Percentiles rank a stretch among this genome's conserved stretches.
Conservation (phyloP, 2,888 invertebrate species). For the Thecocarcelia acutangulata region DNA sequence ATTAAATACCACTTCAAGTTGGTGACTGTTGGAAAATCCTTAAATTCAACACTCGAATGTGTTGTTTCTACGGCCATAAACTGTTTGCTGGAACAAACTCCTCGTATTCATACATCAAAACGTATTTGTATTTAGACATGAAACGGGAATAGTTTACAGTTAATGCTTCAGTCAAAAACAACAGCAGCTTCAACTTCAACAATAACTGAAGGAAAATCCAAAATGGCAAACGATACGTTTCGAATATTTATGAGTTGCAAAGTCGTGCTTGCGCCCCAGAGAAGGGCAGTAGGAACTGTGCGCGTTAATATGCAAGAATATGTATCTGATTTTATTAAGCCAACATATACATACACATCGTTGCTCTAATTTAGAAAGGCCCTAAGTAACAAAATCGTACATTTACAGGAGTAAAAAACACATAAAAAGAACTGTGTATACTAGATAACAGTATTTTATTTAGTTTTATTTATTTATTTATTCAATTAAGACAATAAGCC, state of each 20-base stretch:
- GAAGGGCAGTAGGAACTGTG: no score
- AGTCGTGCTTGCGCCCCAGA: slow-evolving; percentile 74
- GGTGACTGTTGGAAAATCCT: slow-evolving; percentile 59
- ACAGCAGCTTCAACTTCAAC: slow-evolving; percentile 9
- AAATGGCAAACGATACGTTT: slow-evolving; percentile 60
- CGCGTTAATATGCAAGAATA: no score
- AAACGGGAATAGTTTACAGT: slow-evolving; percentile 60
- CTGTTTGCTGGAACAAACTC: slow-evolving; percentile 1
- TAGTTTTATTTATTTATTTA: no score
- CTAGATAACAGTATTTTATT: no score
- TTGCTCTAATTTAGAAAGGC: no score
- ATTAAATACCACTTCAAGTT: slow-evolving; percentile 54
- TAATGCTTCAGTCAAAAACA: slow-evolving; percentile 44
- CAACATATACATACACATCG: no score
- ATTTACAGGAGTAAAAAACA: no score
- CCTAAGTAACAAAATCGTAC: no score
- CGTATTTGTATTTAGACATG: slow-evolving; percentile 34
- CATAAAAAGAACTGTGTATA: no score
- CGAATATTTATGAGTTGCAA: slow-evolving; percentile 79
- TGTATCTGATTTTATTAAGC: no score
- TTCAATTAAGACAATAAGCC: no score
- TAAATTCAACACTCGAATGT: slow-evolving; percentile 63
- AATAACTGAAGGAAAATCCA: slow-evolving; percentile 27
- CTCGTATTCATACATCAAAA: background rate
- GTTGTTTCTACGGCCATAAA: slow-evolving; percentile 28